phyloP scores from a whole-genome alignment of 2,113 vertebrate genomes.

The Hyperopisus bebe region DNA sequence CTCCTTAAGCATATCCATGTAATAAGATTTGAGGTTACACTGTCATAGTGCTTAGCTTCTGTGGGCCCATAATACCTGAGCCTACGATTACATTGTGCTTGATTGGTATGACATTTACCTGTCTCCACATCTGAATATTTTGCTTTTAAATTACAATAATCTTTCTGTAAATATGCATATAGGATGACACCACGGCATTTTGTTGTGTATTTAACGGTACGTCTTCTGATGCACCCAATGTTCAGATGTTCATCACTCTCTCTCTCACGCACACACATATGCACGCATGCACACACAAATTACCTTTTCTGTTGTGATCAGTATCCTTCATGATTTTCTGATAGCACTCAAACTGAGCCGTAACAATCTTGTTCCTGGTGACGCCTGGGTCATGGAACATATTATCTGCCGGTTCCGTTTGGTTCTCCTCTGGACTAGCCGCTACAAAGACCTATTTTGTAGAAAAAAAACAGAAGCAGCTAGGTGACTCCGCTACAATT shows the following conservation, averaged over 20 bases:
- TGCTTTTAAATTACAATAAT: background rate
- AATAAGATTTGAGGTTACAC: background rate
- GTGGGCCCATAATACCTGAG: background rate
- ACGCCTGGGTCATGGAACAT: conserved; percentile 57
- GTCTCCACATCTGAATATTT: background rate
- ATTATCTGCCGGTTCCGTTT: conserved; percentile 47
- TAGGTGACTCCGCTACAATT: background rate
- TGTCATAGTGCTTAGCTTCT: background rate
- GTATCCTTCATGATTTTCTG: conserved; percentile 87
- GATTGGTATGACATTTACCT: background rate
- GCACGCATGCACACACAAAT: background rate
- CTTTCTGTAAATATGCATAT: background rate
- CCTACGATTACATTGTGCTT: background rate
- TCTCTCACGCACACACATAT: background rate
- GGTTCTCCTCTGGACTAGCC: conserved; percentile 60
- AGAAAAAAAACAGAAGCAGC: background rate
- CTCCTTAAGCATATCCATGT: background rate
- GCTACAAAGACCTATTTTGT: conserved; percentile 52
- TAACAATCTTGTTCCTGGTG: conserved; percentile 89
- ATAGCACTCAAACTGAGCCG: conserved; percentile 94
- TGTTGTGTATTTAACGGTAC: background rate
- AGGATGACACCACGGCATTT: background rate
- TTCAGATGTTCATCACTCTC: background rate
- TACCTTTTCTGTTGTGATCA: conserved; percentile 43
- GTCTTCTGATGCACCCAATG: background rate